A percentile compares a stretch with the other conserved stretches of the same genome.
These are phyloP conservation scores for Ceyx margarethae DNA, from an alignment of 2,113 vertebrate species.

Conservation along the genomic window DNA sequence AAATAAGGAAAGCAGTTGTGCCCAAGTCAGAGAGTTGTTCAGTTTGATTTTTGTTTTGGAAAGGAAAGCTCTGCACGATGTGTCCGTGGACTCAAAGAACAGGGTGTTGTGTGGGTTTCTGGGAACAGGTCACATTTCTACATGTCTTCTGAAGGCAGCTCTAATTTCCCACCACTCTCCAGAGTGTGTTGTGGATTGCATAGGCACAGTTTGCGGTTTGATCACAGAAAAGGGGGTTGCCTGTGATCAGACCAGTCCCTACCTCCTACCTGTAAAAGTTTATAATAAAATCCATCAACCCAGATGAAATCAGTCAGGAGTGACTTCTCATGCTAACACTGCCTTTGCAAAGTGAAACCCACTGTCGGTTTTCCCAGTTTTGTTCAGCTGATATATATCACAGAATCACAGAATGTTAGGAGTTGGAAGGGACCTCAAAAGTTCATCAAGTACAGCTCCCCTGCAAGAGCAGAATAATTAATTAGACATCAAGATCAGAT, in stretches of 20 bases:
- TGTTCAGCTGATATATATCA: not conserved
- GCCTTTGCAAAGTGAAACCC: not conserved
- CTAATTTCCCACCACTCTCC: not conserved
- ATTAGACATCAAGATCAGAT: not conserved
- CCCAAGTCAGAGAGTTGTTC: not conserved
- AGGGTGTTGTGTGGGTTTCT: not conserved
- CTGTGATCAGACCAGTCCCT: not conserved
- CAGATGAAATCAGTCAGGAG: not conserved
- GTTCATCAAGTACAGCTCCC: too few species aligned
- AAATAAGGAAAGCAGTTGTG: constrained; percentile 21
- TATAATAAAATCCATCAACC: not conserved
- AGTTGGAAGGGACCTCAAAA: too few species aligned
- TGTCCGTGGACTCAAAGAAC: not conserved
- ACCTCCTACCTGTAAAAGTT: not conserved
- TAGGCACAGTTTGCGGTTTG: not conserved
- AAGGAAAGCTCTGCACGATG: not conserved
- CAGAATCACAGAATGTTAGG: too few species aligned
- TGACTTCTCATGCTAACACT: not conserved
- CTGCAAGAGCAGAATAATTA: not conserved
- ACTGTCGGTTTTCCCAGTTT: not conserved
- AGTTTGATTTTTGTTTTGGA: not conserved
- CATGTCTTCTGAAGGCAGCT: not conserved
- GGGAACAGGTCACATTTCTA: not conserved
- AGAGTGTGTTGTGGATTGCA: not conserved
- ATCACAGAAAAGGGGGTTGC: not conserved